Percentiles rank a stretch among this genome's conserved stretches.
Conservation (phyloP, 2,888 invertebrate genomes). For the Drosophila buzzatii region DNA sequence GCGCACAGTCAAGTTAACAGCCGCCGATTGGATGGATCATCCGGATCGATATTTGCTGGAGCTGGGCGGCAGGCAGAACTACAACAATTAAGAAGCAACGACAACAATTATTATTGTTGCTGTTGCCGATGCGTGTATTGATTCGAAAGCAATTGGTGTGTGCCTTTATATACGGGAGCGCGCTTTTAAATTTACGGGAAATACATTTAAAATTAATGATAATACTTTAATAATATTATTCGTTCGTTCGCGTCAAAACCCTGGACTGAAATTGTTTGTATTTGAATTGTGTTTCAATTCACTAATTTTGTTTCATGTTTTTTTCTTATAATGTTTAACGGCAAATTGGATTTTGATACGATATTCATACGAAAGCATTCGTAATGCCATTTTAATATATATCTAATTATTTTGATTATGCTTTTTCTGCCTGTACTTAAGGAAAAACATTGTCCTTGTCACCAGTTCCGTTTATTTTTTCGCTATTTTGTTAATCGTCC, state of each 20-base stretch:
- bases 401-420: slow-evolving; percentile 32
- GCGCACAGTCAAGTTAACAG: slow-evolving; percentile 93
- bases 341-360: slow-evolving; percentile 51
- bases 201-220: slow-evolving; percentile 32
- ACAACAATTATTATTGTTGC: neutral
- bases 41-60: slow-evolving; percentile 96
- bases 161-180: slow-evolving; percentile 38
- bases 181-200: slow-evolving; percentile 48
- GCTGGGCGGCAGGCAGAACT: slow-evolving; percentile 93
- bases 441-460: slow-evolving; percentile 39
- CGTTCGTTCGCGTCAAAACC: slow-evolving; percentile 47
- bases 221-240: slow-evolving; percentile 17
- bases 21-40: slow-evolving; percentile 97
- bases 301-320: slow-evolving; percentile 55
- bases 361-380: slow-evolving; percentile 44
- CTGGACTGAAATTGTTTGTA: slow-evolving; percentile 74
- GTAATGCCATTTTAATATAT: slow-evolving; percentile 59
- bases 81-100: slow-evolving; percentile 87
- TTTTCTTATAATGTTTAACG: slow-evolving; percentile 37
- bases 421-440: slow-evolving; percentile 49
- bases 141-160: slow-evolving; percentile 59
- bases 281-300: slow-evolving; percentile 57
- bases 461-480: slow-evolving; percentile 40
- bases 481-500: slow-evolving; percentile 25
- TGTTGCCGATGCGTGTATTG: slow-evolving; percentile 44